Evolutionary conservation across 1,140 invertebrate species (phyloP), one percentile per base, ranked within the genome.

Genomic region (Cydia splendana): DNA sequence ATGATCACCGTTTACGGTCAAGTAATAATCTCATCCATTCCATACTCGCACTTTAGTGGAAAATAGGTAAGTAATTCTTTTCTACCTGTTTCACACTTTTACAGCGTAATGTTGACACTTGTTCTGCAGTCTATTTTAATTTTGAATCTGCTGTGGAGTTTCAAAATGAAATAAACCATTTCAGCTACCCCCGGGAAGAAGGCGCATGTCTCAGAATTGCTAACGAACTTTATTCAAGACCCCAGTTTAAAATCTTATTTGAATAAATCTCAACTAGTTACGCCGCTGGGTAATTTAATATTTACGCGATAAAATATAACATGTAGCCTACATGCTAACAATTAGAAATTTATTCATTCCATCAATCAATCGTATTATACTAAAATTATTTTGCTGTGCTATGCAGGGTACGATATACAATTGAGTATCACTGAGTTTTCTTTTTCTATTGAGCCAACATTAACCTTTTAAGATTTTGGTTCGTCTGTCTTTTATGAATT

Each of bases 211-310:
- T 77, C 77, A 79, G 80, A 81, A 82, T 80, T 77, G 69, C 80
- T 84, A 82, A 84, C 81, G 82, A 84, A 81, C 76, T 79, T 80
- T 74, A 79, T 79, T 78, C 79, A 77, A 74, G 69, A 38, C 71
- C 76, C 51, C 73, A 65, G 76, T 74, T 77, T 77, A 30, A 73
- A 77, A 75, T 45, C 51, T 73, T 53, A 75, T 65, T 77, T 77
- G 71, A 77, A 67, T 77, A 75, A 51, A 73, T 75, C 42, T 67
- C 45, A 62, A 65, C 48, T 53, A 71, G 65, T 76, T 20, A 62
- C 45, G 79, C 45, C 13, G 74, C 69, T 74, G 77, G n/a, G 9
- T 71, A 42, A n/a, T 18, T n/a, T 18, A 45, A 38, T 71, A 15
- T n/a, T 30, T 5, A n/a, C 12, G 65, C 30, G 2, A 24, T 62